Evolutionary conservation across 2,113 vertebrate genomes (phyloP).

Genomic region (Chaenocephalus aceratus): DNA sequence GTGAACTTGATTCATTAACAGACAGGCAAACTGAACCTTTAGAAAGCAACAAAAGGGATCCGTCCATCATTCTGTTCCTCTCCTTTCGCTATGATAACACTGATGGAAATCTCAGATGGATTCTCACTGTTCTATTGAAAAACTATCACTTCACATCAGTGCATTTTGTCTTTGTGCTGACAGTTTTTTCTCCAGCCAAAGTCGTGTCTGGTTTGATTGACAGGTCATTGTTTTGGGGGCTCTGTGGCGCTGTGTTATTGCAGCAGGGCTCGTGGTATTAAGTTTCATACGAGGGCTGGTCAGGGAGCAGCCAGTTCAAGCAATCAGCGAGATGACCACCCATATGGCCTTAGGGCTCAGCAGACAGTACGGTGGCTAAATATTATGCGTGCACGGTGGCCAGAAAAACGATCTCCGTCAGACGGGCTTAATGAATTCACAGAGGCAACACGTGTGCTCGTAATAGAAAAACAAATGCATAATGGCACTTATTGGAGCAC

Average conservation of each 20-base stretch:
- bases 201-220: constrained; percentile 63
- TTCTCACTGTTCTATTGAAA: background rate
- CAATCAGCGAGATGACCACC: constrained; percentile 76
- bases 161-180: constrained; percentile 6
- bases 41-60: background rate
- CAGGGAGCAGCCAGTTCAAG: constrained; percentile 72
- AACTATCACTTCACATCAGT: background rate
- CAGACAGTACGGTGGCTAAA: constrained; percentile 66
- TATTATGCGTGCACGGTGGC: constrained; percentile 71
- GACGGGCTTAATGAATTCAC: constrained; percentile 42
- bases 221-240: constrained; percentile 71
- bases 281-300: constrained; percentile 67
- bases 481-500: background rate
- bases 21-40: constrained; percentile 18
- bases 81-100: background rate
- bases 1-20: constrained; percentile 42
- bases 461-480: constrained; percentile 21
- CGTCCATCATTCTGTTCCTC: background rate
- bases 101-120: background rate
- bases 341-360: constrained; percentile 51
- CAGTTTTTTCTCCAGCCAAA: constrained; percentile 9
- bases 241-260: constrained; percentile 73
- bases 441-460: constrained; percentile 1
- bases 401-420: constrained; percentile 49
- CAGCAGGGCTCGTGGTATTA: constrained; percentile 69